phyloP scores from a whole-genome alignment of 1,140 invertebrate species.

The Pantala flavescens region DNA sequence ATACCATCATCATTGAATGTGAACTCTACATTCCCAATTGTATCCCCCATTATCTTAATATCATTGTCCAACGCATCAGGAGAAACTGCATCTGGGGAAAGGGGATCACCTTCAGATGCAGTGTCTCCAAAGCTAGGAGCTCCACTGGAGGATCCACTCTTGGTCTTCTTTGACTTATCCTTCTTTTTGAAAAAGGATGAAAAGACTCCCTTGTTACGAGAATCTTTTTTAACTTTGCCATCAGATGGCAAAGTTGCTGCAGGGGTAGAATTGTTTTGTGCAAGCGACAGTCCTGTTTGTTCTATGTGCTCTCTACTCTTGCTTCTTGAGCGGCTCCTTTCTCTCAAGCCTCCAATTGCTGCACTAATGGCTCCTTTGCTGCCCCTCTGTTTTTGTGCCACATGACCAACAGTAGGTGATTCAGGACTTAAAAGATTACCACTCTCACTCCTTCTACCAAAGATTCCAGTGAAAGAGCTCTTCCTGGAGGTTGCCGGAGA shows the following conservation, averaged over 20 bases:
- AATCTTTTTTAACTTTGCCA: slow-evolving; percentile 32
- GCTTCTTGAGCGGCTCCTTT: slow-evolving; percentile 44
- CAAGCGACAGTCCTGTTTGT: not conserved
- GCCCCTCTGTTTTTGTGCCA: not conserved
- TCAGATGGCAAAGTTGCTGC: slow-evolving; percentile 28
- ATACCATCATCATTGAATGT: slow-evolving; percentile 33
- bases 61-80: not conserved
- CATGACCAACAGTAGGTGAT: slow-evolving; percentile 41
- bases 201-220: slow-evolving; percentile 39
- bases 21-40: slow-evolving; percentile 36
- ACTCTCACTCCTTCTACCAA: slow-evolving; percentile 42
- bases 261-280: slow-evolving; percentile 32
- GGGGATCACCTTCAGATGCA: slow-evolving; percentile 17
- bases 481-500: slow-evolving; percentile 56
- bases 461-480: slow-evolving; percentile 66
- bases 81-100: slow-evolving; percentile 23
- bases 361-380: slow-evolving; percentile 27
- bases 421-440: slow-evolving; percentile 51
- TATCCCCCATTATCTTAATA: slow-evolving; percentile 26
- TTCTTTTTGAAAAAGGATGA: slow-evolving; percentile 41
- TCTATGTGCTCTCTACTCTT: slow-evolving; percentile 45
- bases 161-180: slow-evolving; percentile 36
- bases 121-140: slow-evolving; percentile 17
- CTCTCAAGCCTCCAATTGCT: slow-evolving; percentile 30
- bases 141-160: slow-evolving; percentile 13